Base-by-base conservation (phyloP, 2,797 vertebrate species). In the Mastacembelus armatus region DNA sequence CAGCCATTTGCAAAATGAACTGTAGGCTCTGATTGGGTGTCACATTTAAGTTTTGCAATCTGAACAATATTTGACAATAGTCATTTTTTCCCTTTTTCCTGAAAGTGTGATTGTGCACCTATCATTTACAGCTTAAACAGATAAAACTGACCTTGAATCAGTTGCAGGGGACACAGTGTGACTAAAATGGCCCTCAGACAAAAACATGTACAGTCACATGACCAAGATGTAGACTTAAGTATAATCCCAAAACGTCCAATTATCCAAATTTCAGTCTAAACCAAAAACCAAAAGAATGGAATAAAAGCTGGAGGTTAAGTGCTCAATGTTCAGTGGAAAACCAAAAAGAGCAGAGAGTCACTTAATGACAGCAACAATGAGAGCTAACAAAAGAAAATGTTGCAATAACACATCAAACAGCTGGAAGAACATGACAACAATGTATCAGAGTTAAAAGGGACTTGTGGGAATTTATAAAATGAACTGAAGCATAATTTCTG, bases 141-240 rank as follows among this genome's bases (percentile, higher is more conserved):
- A 82, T 71, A 66, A 66, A 69, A 66, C 80, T 79, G 78, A 85
- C 85, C 82, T 87, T 88, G 83, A 78, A 71, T 71, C 57, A 69
- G 51, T 67, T 57, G 51, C 21, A 73, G 61, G 51, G 45, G 61
- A 82, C 62, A 42, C 42, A 70, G 18, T 26, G 51, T 33, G 48
- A 67, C 45, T 65, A 75, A 78, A 85, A 82, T 60, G 68, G 42
- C 68, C 60, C 47, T 60, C 74, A 84, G 85, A 88, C 81, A 81
- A 79, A n/a, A 87, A 84, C 83, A 85, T 35, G 59, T 18, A 21
- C 44, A 21, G 67, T 82, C 81, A 89, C 60, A 27, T 77, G 68
- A 52, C 68, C 22, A 27, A 74, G 16, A 83, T 66, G 67, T 60
- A 74, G 62, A 76, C 55, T 74, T 32, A 36, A 72, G 66, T 51